Conservation (phyloP, 2,113 vertebrate genomes). For the Rhizomys pruinosus region DNA sequence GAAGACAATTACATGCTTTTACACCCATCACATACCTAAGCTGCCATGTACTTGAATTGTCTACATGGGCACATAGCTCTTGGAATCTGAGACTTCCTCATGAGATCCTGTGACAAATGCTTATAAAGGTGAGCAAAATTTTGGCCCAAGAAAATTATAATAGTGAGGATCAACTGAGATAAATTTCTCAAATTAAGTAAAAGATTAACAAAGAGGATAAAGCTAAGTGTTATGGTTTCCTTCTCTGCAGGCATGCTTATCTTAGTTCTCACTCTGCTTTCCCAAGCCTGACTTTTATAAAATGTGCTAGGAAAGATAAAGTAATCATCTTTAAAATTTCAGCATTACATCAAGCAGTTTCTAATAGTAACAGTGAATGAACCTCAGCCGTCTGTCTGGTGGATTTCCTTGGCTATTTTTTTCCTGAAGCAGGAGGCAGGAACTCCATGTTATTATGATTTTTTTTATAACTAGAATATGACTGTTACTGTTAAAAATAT, state of each 20-base stretch:
- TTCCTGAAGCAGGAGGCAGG: not conserved
- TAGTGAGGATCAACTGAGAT: not conserved
- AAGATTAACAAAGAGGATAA: slow-evolving; percentile 7
- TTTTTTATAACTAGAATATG: slow-evolving; percentile 45
- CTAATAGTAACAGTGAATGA: not conserved
- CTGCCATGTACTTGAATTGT: slow-evolving; percentile 61
- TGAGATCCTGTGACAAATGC: slow-evolving; percentile 13
- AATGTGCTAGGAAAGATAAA: not conserved
- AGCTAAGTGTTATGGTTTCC: not conserved
- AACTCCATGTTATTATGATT: not conserved
- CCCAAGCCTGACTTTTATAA: not conserved
- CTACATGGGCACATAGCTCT: slow-evolving; percentile 37
- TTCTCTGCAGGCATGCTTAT: not conserved
- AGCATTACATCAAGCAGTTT: slow-evolving; percentile 4
- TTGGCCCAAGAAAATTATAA: not conserved
- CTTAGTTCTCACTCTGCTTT: not conserved
- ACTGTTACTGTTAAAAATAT: slow-evolving; percentile 44
- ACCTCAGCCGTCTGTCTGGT: not conserved
- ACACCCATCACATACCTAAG: slow-evolving; percentile 54
- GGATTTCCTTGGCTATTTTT: slow-evolving; percentile 12
- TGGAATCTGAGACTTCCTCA: slow-evolving; percentile 50
- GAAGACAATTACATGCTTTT: slow-evolving; percentile 70
- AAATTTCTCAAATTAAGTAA: slow-evolving; percentile 17
- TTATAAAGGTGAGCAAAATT: slow-evolving; percentile 23
- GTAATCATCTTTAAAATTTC: slow-evolving; percentile 17